Evolutionary conservation across 2,113 vertebrate species (phyloP).

Genomic region (Zonotrichia leucophrys): DNA sequence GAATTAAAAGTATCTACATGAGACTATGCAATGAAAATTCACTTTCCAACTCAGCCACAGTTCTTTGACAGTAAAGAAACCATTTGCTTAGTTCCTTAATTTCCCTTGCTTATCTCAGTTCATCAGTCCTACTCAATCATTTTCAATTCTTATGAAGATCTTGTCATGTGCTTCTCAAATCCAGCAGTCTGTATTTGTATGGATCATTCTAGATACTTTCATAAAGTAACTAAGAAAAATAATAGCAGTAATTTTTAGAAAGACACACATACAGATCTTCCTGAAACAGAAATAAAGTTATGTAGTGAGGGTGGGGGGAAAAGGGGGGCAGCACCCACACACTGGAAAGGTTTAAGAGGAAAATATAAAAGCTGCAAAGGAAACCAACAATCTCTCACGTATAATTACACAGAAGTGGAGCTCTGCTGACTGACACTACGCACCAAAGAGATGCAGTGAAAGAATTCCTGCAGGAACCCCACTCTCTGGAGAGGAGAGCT

Average conservation of each 20-base stretch:
- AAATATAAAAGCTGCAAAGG: not conserved
- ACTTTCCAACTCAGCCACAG: not conserved
- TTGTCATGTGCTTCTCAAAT: not conserved
- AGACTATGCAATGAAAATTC: not conserved
- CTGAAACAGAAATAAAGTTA: not conserved
- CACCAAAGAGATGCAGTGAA: not conserved
- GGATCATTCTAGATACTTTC: not conserved
- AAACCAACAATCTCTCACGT: not conserved
- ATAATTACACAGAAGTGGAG: not conserved
- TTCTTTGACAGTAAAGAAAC: not conserved
- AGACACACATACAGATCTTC: not conserved
- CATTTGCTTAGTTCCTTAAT: not conserved
- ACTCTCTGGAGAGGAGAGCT: not conserved
- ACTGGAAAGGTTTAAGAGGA: not conserved
- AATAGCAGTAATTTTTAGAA: not conserved
- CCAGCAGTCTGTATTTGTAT: not conserved
- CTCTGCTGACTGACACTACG: not conserved
- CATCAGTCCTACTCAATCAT: not conserved
- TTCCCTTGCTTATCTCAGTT: not conserved
- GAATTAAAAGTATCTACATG: not conserved
- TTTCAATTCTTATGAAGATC: not conserved
- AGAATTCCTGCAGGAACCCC: not conserved
- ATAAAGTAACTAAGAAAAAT: not conserved
- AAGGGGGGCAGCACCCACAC: accelerated
- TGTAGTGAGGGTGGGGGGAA: accelerated